Evolutionary conservation across 1,140 invertebrate genomes (phyloP).

Genomic region (Metopolophium dirhodum): DNA sequence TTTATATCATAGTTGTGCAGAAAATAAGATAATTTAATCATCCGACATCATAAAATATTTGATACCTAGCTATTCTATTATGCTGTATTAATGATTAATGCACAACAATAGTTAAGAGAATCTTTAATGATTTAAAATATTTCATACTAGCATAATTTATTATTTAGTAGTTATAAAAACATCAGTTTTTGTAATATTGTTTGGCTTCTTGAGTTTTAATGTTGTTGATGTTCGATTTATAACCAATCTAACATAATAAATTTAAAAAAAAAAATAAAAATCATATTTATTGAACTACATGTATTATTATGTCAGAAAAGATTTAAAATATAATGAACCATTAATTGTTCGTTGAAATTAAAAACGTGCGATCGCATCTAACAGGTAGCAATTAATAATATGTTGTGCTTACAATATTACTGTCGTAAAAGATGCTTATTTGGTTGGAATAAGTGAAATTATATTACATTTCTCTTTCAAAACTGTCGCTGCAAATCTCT

Average conservation of each 20-base stretch:
- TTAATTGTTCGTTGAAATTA: background rate
- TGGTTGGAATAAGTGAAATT: background rate
- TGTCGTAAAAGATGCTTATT: background rate
- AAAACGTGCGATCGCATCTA: background rate
- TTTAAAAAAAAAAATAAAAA: background rate
- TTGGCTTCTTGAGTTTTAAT: too few species aligned
- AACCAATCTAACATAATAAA: background rate
- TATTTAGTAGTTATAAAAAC: too few species aligned
- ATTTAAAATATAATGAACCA: background rate
- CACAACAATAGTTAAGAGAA: too few species aligned
- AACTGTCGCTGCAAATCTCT: background rate
- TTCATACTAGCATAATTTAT: too few species aligned
- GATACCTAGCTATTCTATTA: too few species aligned
- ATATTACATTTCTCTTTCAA: background rate
- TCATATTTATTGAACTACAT: background rate
- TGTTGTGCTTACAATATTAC: too few species aligned
- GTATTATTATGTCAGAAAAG: background rate
- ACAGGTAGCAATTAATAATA: background rate
- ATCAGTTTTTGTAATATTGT: too few species aligned
- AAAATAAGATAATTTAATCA: background rate
- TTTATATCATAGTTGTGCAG: background rate
- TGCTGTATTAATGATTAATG: too few species aligned
- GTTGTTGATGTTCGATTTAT: background rate
- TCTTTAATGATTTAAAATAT: too few species aligned
- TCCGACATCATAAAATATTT: background rate